Percentiles rank a stretch among this genome's conserved stretches.
These are phyloP conservation scores for Girardia tigrina DNA, from an alignment of 2,888 invertebrate species.

Conservation along the genomic window DNA sequence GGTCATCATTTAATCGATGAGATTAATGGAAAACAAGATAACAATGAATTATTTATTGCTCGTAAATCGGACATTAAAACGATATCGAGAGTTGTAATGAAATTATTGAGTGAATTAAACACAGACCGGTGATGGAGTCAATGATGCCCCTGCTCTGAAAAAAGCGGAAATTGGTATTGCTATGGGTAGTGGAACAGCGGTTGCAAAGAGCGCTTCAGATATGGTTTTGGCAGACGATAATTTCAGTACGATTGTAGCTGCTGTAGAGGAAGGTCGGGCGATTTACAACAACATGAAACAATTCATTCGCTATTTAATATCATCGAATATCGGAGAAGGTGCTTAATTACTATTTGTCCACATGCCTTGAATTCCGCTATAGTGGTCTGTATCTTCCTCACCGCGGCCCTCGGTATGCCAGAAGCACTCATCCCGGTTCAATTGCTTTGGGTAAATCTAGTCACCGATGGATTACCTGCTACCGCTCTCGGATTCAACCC, in stretches of 20 bases:
- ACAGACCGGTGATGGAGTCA: slow-evolving; percentile 94
- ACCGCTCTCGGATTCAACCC: slow-evolving; percentile 99
- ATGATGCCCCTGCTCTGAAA: slow-evolving; percentile 97
- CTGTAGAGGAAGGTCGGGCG: slow-evolving; percentile 90
- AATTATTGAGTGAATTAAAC: slow-evolving; percentile 57
- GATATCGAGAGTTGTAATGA: no score
- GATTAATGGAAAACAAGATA: no score
- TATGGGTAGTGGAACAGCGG: slow-evolving; percentile 99
- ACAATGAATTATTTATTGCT: no score
- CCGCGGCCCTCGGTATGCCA: slow-evolving; percentile 95
- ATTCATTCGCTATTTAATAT: slow-evolving; percentile 98
- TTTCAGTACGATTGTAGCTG: slow-evolving; percentile 97
- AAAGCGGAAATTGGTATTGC: slow-evolving; percentile 72
- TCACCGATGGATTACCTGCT: slow-evolving; percentile 83
- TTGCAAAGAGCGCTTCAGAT: slow-evolving; percentile 95
- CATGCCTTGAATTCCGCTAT: not conserved
- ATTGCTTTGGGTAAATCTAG: slow-evolving; percentile 98
- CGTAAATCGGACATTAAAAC: no score
- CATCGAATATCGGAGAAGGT: slow-evolving; percentile 96
- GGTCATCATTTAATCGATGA: no score
- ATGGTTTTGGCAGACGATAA: slow-evolving; percentile 99
- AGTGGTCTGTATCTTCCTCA: slow-evolving; percentile 69
- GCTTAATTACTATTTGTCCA: not conserved
- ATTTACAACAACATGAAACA: slow-evolving; percentile 99
- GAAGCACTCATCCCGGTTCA: slow-evolving; percentile 99